Conservation (phyloP, 2,797 vertebrate genomes). For the Balearica regulorum region DNA sequence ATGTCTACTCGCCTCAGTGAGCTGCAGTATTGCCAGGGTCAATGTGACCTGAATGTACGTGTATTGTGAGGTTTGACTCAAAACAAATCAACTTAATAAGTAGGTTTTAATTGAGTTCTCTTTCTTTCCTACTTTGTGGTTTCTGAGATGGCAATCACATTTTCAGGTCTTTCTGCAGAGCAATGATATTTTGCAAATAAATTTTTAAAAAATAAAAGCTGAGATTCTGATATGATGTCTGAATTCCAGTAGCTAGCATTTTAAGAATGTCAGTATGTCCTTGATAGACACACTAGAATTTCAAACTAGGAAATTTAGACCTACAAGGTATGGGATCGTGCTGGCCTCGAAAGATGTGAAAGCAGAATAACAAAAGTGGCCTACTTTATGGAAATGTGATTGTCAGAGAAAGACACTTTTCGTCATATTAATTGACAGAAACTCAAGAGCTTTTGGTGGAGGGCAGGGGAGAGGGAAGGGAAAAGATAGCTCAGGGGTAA, state of each 20-base stretch:
- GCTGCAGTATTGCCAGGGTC: not conserved
- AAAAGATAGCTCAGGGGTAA: not conserved
- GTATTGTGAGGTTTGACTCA: not conserved
- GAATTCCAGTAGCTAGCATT: not conserved
- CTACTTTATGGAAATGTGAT: not conserved
- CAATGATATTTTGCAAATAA: not conserved
- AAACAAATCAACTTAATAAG: not conserved
- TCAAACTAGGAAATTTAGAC: not conserved
- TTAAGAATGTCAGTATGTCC: not conserved
- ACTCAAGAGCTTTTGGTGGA: not conserved
- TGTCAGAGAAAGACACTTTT: constrained; percentile 9
- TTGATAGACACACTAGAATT: not conserved
- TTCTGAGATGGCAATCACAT: not conserved
- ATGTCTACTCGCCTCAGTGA: not conserved
- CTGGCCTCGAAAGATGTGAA: not conserved
- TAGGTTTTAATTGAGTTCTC: not conserved
- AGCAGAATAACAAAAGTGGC: not conserved
- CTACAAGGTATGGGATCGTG: not conserved
- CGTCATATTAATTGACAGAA: constrained; percentile 31
- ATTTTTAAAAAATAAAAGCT: not conserved
- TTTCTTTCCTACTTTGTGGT: not conserved
- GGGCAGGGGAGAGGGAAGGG: not conserved
- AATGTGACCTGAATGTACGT: fast-evolving
- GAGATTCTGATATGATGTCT: not conserved
- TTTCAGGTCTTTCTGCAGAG: not conserved